Base-by-base conservation (phyloP, 2,888 invertebrate genomes). In the Tryphoninae sp. region DNA sequence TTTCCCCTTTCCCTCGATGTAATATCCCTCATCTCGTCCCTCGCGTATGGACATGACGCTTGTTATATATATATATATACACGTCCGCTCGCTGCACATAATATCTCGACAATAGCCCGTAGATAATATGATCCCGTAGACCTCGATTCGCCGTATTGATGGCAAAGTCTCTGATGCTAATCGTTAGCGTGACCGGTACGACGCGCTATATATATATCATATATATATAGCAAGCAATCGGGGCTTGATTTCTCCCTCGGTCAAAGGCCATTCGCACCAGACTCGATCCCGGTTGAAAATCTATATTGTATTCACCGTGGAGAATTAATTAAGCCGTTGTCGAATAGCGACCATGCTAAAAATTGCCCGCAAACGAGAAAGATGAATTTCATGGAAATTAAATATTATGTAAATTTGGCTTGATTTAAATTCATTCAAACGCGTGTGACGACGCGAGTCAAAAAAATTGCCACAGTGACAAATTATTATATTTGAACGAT, bases 121-220 rank as follows among this genome's bases (percentile, higher is more conserved):
- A 69, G 82, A 79, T 82, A 82, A 80, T 80, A 77, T 69, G 73
- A 80, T 80, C 80, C 77, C 69, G 68, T 79, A 45, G 45, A 13
- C 13, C 80, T 69, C 82, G 69, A 82, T 82, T 82, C 82, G 82
- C 80, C 80, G 76, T 82, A 80, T 82, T 80, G 82, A 82, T 82
- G 80, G 59, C 53, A 59, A 73, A 80, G 72, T 77, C 80, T 80
- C 55, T 45, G 80, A 73, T 62, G 81, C 69, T 82, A 80, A 82
- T 82, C 80, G 76, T 62, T 68, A 55, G 62, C 82, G 62, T 82
- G 82, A 77, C 82, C 82, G 64, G 76, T 64, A 80, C 82, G 71
- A 82, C 73, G 73, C 49, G 59, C 59, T 19, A 22, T 62, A 26
- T 53, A 53, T 19, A 45, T 45, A n/a, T n/a, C n/a, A n/a, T 2